These are phyloP conservation scores for Lithophane socia DNA, from an alignment of 2,888 invertebrate genomes.

Conservation along the genomic window DNA sequence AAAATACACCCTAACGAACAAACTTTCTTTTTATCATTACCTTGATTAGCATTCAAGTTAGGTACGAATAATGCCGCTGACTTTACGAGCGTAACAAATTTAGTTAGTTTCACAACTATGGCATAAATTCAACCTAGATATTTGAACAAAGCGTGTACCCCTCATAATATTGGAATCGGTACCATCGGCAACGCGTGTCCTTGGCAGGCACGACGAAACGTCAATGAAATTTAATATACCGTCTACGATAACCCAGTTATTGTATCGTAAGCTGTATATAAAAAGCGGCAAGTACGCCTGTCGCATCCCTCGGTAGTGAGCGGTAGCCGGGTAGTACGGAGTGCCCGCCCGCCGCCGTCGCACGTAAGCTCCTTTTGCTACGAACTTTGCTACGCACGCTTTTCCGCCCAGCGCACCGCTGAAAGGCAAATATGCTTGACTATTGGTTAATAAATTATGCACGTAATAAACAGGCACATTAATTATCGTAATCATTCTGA, in stretches of 20 bases:
- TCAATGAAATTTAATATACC: constrained; percentile 89
- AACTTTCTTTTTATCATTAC: constrained; percentile 28
- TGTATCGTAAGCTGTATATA: constrained; percentile 82
- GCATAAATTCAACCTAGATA: constrained; percentile 68
- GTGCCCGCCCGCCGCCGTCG: constrained; percentile 84
- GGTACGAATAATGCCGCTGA: constrained; percentile 47
- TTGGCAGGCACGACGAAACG: constrained; percentile 83
- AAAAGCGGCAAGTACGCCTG: constrained; percentile 82
- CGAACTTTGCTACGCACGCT: constrained; percentile 83
- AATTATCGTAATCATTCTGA: not conserved
- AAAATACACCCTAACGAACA: constrained; percentile 6
- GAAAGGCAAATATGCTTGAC: constrained; percentile 23
- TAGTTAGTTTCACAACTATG: constrained; percentile 71
- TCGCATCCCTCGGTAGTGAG: constrained; percentile 75
- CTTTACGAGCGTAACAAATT: constrained; percentile 66
- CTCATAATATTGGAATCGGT: constrained; percentile 76
- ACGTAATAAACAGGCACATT: constrained; percentile 4
- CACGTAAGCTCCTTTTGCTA: constrained; percentile 86
- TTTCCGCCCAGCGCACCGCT: constrained; percentile 57
- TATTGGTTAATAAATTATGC: constrained; percentile 2
- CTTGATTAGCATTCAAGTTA: constrained; percentile 50
- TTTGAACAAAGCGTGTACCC: constrained; percentile 74
- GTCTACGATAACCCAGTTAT: constrained; percentile 88
- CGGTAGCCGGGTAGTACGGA: constrained; percentile 79
- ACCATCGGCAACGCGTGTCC: constrained; percentile 82